Percentiles rank a stretch among this genome's conserved stretches.
These are phyloP conservation scores for Lasius platythorax DNA, from an alignment of 2,888 invertebrate species.

Conservation along the genomic window DNA sequence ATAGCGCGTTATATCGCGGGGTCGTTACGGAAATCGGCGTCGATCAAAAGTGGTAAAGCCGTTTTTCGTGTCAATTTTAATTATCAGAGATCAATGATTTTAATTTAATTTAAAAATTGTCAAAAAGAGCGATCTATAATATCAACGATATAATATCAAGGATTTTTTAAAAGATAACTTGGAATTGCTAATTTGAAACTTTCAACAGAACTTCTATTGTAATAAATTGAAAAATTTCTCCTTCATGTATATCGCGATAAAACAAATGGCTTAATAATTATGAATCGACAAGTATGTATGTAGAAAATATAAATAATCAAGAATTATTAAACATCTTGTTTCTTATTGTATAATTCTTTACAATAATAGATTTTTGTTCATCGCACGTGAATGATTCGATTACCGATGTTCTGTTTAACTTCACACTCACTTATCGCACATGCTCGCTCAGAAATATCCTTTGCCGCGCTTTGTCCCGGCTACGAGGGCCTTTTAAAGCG, in stretches of 20 bases:
- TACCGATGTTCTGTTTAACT: constrained; percentile 23
- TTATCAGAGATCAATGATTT: not conserved
- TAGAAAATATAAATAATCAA: not conserved
- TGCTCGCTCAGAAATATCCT: constrained; percentile 17
- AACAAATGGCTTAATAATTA: not conserved
- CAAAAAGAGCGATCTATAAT: not conserved
- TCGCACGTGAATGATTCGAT: not conserved
- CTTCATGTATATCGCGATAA: not conserved
- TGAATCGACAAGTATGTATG: not conserved
- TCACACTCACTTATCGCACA: constrained; percentile 23
- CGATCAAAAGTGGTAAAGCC: not conserved
- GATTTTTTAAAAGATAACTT: not conserved
- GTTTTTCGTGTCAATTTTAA: constrained; percentile 20
- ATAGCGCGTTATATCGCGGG: constrained; percentile 38
- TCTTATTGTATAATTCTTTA: not conserved
- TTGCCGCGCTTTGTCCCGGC: constrained; percentile 11
- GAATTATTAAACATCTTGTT: not conserved
- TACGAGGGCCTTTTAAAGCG: constrained; percentile 42
- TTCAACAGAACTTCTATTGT: not conserved
- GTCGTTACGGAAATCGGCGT: not conserved
- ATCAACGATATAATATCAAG: not conserved
- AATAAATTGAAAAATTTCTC: constrained; percentile 8
- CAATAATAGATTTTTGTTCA: not conserved
- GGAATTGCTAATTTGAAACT: not conserved
- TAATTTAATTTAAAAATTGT: constrained; percentile 4